Conservation (phyloP, 1,140 invertebrate species). For the Trypoxylus dichotomus region DNA sequence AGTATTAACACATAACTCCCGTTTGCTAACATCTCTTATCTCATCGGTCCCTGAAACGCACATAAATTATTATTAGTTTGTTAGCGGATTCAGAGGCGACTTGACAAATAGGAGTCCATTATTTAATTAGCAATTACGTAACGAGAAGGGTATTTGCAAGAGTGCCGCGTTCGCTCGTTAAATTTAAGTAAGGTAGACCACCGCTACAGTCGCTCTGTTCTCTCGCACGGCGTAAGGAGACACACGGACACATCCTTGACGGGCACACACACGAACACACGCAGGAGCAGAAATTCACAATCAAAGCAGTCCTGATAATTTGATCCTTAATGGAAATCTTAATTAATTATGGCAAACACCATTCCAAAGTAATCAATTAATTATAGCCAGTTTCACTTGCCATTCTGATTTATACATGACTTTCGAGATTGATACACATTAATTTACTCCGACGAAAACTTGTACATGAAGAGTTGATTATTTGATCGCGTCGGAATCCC, state of each 20-base stretch:
- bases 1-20: too few species aligned
- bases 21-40: background rate
- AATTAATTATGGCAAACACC: slow-evolving; percentile 20
- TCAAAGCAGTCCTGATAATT: slow-evolving; percentile 18
- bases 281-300: background rate
- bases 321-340: slow-evolving; percentile 24
- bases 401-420: slow-evolving; percentile 3
- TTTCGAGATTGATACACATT: slow-evolving; percentile 14
- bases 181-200: slow-evolving; percentile 24
- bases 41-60: background rate
- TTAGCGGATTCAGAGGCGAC: background rate
- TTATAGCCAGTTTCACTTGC: slow-evolving; percentile 19
- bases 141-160: slow-evolving; percentile 17
- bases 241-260: background rate
- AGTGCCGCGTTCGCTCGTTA: slow-evolving; percentile 10
- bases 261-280: background rate
- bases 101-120: slow-evolving; percentile 5
- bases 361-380: slow-evolving; percentile 20
- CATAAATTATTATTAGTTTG: slow-evolving; percentile 22
- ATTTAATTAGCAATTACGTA: slow-evolving; percentile 21
- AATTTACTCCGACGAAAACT: background rate
- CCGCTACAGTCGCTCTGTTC: background rate
- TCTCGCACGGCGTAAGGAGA: background rate
- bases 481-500: background rate
- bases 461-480: background rate